These are phyloP conservation scores for Poecilus cupreus DNA, from an alignment of 2,888 invertebrate genomes.

Conservation along the genomic window DNA sequence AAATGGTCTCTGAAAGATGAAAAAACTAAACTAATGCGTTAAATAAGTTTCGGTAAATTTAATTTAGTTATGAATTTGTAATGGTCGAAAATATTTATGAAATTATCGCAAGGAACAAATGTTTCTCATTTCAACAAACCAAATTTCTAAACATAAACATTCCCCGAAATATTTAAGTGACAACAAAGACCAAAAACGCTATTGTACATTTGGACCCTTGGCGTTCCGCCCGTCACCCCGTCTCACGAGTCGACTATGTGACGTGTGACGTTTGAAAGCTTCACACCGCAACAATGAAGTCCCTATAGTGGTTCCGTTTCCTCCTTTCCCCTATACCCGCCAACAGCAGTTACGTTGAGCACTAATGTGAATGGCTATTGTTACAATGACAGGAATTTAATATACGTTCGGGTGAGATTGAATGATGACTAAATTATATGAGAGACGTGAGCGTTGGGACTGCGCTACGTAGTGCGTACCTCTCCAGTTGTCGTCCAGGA, in stretches of 20 bases:
- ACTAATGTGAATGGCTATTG: slow-evolving; percentile 49
- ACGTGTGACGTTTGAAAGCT: slow-evolving; percentile 53
- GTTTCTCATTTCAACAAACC: background rate
- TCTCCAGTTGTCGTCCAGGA: slow-evolving; percentile 76
- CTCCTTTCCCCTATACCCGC: background rate
- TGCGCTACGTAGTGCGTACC: slow-evolving; percentile 64
- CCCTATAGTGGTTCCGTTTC: slow-evolving; percentile 23
- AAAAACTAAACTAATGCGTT: too few species aligned
- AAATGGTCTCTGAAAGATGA: too few species aligned
- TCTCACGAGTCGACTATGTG: slow-evolving; percentile 27
- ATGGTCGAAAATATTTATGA: background rate
- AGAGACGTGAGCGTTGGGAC: background rate
- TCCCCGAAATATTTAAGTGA: background rate
- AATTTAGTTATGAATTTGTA: too few species aligned
- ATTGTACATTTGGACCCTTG: background rate
- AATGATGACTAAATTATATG: slow-evolving; percentile 50
- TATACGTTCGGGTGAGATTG: slow-evolving; percentile 45
- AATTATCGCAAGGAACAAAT: background rate
- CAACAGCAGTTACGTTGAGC: slow-evolving; percentile 19
- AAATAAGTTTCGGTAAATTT: too few species aligned
- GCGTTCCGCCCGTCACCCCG: background rate
- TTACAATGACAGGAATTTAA: slow-evolving; percentile 55
- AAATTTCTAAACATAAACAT: background rate
- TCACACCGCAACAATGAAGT: slow-evolving; percentile 47
- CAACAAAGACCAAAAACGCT: background rate